Evolutionary conservation across 2,113 vertebrate genomes (phyloP).

Genomic region (Amia ocellicauda): DNA sequence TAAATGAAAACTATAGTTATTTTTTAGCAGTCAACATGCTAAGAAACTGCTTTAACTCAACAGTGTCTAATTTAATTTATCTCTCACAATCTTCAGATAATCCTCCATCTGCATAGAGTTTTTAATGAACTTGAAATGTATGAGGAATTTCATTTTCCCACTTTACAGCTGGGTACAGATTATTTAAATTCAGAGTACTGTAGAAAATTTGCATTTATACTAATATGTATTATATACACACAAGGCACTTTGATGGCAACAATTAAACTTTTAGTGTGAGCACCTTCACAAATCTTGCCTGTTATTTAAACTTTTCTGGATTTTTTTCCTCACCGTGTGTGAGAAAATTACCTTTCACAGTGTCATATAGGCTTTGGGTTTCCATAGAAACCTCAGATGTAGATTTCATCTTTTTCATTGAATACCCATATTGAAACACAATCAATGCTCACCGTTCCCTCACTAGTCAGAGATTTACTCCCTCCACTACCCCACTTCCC

Average conservation of each 20-base stretch:
- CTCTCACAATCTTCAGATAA: neutral
- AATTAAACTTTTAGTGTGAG: constrained; percentile 19
- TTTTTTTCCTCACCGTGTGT: constrained; percentile 27
- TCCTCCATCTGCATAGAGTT: neutral
- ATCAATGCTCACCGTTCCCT: too few species aligned
- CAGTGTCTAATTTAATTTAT: neutral
- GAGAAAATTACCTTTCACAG: constrained; percentile 62
- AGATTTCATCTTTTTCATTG: constrained; percentile 39
- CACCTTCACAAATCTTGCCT: constrained; percentile 36
- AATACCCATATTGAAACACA: too few species aligned
- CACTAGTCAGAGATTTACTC: too few species aligned
- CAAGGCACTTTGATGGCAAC: constrained; percentile 27
- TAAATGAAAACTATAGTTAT: too few species aligned
- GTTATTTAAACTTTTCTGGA: constrained; percentile 25
- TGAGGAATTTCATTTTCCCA: too few species aligned
- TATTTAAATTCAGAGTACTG: neutral
- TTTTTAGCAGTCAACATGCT: too few species aligned
- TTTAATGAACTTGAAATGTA: too few species aligned
- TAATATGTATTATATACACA: neutral
- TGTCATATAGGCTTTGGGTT: constrained; percentile 52
- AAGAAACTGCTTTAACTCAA: too few species aligned
- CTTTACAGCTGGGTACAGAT: neutral
- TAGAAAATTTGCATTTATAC: neutral
- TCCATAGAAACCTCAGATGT: constrained; percentile 61
- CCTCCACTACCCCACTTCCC: too few species aligned